These are phyloP conservation scores for Thecocarcelia acutangulata DNA, from an alignment of 2,888 invertebrate genomes.

Conservation along the genomic window DNA sequence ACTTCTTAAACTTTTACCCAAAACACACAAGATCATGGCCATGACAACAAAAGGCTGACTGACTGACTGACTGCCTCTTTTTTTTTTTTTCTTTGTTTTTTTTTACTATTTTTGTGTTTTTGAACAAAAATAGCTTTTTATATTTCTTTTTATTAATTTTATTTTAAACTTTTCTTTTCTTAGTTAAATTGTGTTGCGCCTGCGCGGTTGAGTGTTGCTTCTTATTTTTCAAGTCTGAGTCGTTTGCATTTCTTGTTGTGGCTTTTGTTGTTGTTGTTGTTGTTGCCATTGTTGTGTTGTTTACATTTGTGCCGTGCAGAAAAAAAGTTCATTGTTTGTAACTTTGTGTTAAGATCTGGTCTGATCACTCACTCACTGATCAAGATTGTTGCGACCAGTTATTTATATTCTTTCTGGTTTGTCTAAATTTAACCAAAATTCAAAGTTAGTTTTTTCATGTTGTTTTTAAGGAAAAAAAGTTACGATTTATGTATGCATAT, in stretches of 20 bases:
- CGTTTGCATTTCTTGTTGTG: constrained; percentile 57
- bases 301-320: constrained; percentile 35
- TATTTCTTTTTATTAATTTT: constrained; percentile 1
- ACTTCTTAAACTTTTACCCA: constrained; percentile 70
- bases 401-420: constrained; percentile 42
- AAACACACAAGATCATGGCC: constrained; percentile 60
- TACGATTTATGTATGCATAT: too few species aligned
- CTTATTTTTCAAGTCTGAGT: constrained; percentile 50
- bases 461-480: too few species aligned
- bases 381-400: constrained; percentile 35
- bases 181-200: constrained; percentile 51
- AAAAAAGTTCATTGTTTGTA: constrained; percentile 1
- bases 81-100: constrained; percentile 4
- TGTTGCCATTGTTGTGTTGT: constrained; percentile 33
- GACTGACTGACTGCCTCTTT: constrained; percentile 42
- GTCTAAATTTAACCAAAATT: constrained; percentile 8
- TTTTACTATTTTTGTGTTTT: background rate
- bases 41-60: constrained; percentile 59
- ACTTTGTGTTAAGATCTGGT: constrained; percentile 29
- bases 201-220: constrained; percentile 39
- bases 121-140: background rate
- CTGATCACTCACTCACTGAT: constrained; percentile 2
- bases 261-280: too few species aligned
- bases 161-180: constrained; percentile 63
- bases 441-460: background rate